Evolutionary conservation across 1,140 invertebrate genomes (phyloP).

Genomic region (Sarcophaga peregrina): DNA sequence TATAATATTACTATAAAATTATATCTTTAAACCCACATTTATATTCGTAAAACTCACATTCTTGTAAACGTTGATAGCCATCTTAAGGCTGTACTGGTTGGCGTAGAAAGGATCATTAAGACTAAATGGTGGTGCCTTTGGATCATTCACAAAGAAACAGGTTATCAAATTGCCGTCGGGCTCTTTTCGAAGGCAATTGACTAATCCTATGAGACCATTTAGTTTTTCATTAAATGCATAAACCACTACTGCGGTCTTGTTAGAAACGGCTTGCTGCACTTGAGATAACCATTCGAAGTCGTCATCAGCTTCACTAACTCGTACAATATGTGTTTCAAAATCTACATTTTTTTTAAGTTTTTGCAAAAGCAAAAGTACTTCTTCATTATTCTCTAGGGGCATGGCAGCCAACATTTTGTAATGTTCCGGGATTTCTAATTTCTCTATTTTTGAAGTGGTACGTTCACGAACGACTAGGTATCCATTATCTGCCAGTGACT

Average conservation of each 20-base stretch:
- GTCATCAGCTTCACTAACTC: constrained; percentile 57
- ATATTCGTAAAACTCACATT: constrained; percentile 64
- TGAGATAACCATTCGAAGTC: constrained; percentile 69
- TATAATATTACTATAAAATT: background rate
- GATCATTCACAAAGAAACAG: constrained; percentile 75
- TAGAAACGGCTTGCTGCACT: constrained; percentile 69
- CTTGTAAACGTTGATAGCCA: constrained; percentile 84
- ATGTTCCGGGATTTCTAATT: constrained; percentile 49
- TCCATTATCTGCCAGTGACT: constrained; percentile 64
- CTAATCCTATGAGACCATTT: constrained; percentile 86
- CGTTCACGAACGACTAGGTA: constrained; percentile 69
- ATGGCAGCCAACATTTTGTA: constrained; percentile 59
- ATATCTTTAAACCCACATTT: background rate
- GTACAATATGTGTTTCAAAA: constrained; percentile 55
- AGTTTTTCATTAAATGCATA: constrained; percentile 73
- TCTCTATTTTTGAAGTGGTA: constrained; percentile 46
- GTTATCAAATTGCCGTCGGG: constrained; percentile 73
- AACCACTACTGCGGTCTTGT: constrained; percentile 69
- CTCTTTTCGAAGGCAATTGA: constrained; percentile 79
- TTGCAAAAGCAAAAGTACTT: constrained; percentile 62
- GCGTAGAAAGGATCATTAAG: constrained; percentile 73
- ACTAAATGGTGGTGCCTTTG: constrained; percentile 74
- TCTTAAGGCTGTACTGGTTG: constrained; percentile 76
- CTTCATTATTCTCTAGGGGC: constrained; percentile 52
- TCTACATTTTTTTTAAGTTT: constrained; percentile 48